Base-by-base conservation (phyloP, 2,797 vertebrate genomes). In the Acestrorhynchus altus region DNA sequence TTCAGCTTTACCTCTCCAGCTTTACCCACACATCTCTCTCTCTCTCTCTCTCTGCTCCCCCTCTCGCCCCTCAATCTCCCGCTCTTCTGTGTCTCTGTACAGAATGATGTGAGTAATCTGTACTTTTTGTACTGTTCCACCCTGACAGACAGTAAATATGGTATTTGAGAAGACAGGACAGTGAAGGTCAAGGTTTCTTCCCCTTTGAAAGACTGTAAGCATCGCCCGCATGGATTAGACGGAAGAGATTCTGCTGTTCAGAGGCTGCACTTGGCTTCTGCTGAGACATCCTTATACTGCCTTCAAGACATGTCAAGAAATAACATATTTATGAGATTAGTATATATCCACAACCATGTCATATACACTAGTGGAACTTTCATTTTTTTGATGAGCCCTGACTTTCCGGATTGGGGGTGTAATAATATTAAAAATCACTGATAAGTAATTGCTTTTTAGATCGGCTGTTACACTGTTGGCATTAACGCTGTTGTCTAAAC, bases 1-100 rank as follows among this genome's bases (percentile, higher is more conserved):
- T 24, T 46, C 70, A 51, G 71, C 44, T 51, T 61, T 63, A 49
- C 59, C 61, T 63, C 57, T 31, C 46, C 9, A 46, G 54, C 10
- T 60, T 59, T 47, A 42, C 57, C 44, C 51, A 40, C 20, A 16
- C 44, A 49, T 16, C 26, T 68, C 24, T 8, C 31, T 42, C 51
- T 11, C 11, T 47, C 44, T 10, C 40, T 68, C 42, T 49, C 39
- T 20, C 39, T 10, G 39, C 3, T n/a, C n/a, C 15, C 22, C 28
- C 22, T 13, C 28, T 40, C 31, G n/a, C n/a, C n/a, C 20, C 6
- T 18, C 52, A 31, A 24, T 65, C 63, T 22, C 20, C 24, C n/a
- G n/a, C n/a, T 15, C 26, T 28, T 47, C 12, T 28, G 11, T 28
- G 22, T 44, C 6, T 13, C 15, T 31, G 15, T 60, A 47, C 42